Conservation (phyloP, 2,888 invertebrate species). For the Napeogenes sylphis region DNA sequence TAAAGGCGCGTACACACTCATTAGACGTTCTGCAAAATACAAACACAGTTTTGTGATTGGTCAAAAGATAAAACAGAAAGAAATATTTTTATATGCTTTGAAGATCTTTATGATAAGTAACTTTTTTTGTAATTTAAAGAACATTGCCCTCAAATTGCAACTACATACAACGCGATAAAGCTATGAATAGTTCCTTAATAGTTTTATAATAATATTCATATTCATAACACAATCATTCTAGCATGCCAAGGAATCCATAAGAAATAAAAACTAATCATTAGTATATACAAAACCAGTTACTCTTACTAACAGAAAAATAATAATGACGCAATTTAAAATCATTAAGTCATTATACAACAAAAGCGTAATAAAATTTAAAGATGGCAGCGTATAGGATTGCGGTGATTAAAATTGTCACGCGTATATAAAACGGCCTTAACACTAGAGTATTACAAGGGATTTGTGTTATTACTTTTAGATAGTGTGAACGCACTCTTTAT, state of each 20-base stretch:
- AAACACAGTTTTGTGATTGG: not conserved
- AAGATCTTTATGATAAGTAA: too few relatives aligned
- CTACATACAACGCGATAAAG: too few relatives aligned
- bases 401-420: conserved; percentile 19
- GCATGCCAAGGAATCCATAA: not conserved
- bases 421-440: conserved; percentile 12
- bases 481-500: not conserved
- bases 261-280: not conserved
- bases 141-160: too few relatives aligned
- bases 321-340: not conserved
- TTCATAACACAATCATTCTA: not conserved
- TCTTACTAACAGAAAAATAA: not conserved
- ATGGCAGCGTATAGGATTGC: not conserved
- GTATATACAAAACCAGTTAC: not conserved
- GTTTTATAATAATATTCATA: too few relatives aligned
- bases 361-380: conserved; percentile 2
- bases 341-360: conserved; percentile 5
- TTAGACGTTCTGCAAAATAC: not conserved
- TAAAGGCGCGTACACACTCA: conserved; percentile 7
- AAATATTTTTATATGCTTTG: too few relatives aligned
- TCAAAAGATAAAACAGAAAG: not conserved
- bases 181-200: too few relatives aligned
- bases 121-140: too few relatives aligned
- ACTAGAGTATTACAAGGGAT: not conserved
- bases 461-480: conserved; percentile 10